These are phyloP conservation scores for Agriopis leucophaearia DNA, from an alignment of 2,888 invertebrate species.

Conservation along the genomic window DNA sequence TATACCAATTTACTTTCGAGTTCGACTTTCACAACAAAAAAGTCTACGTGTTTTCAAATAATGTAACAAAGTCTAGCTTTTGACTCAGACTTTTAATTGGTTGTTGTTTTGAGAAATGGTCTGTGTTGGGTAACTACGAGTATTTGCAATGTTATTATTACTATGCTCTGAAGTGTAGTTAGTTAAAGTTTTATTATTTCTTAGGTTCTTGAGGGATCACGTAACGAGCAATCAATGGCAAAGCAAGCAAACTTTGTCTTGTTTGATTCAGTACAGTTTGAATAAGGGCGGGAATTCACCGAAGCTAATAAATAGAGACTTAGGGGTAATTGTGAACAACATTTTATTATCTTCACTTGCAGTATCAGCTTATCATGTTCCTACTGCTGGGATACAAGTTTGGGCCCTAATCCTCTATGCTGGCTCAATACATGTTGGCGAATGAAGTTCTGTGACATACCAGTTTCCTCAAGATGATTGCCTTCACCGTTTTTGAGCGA, in stretches of 20 bases:
- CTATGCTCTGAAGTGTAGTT: conserved; percentile 3
- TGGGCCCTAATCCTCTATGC: no score
- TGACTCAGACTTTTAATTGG: conserved; percentile 30
- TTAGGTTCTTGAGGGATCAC: not conserved
- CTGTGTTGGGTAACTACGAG: not conserved
- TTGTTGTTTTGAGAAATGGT: conserved; percentile 2
- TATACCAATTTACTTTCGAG: conserved; percentile 38
- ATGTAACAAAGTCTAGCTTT: conserved; percentile 14
- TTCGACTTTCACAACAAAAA: conserved; percentile 27
- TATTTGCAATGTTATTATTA: conserved; percentile 20
- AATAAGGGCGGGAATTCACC: no score
- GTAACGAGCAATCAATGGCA: conserved; percentile 6
- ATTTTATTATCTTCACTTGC: no score
- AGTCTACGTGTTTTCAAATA: conserved; percentile 16
- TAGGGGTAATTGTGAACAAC: no score
- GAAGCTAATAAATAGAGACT: no score
- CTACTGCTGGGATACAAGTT: no score
- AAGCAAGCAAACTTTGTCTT: not conserved
- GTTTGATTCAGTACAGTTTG: not conserved
- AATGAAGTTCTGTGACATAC: no score
- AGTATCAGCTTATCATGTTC: no score
- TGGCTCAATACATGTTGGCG: no score
- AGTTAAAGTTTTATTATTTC: conserved; percentile 6
- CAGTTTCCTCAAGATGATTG: no score
- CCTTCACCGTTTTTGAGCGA: no score